Conservation (phyloP, 2,888 invertebrate genomes). For the Cryptocheilus praepositus region DNA sequence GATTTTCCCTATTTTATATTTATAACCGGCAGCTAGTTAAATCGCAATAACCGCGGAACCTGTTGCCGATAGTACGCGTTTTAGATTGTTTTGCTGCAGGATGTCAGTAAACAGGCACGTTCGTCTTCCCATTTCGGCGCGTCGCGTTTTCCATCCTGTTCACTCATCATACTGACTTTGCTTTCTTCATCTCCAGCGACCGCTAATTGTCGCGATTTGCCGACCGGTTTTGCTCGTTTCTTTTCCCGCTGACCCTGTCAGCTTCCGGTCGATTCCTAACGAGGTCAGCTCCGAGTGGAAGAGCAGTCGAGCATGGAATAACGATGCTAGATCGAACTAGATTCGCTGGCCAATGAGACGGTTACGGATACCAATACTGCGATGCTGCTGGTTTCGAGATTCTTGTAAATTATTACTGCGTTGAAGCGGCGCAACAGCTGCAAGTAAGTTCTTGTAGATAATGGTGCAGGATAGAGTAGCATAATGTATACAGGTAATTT, state of each 20-base stretch:
- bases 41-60: too few species aligned
- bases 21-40: slow-evolving; percentile 17
- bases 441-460: too few species aligned
- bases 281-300: slow-evolving; percentile 1
- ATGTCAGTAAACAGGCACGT: slow-evolving; percentile 12
- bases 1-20: slow-evolving; percentile 13
- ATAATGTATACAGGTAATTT: too few species aligned
- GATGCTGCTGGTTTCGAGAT: too few species aligned
- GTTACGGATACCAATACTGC: too few species aligned
- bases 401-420: too few species aligned
- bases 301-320: neutral
- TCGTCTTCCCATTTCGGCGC: neutral
- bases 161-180: too few species aligned
- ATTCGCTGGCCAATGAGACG: too few species aligned
- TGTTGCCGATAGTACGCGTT: too few species aligned
- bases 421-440: too few species aligned
- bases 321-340: too few species aligned
- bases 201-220: slow-evolving; percentile 4
- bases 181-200: neutral
- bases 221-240: slow-evolving; percentile 1
- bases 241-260: neutral
- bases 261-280: slow-evolving; percentile 11
- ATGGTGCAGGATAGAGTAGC: too few species aligned
- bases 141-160: neutral
- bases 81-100: slow-evolving; percentile 1